A percentile compares a stretch with the other conserved stretches of the same genome.
phyloP scores from a whole-genome alignment of 2,113 vertebrate species.

The Tetrax tetrax region DNA sequence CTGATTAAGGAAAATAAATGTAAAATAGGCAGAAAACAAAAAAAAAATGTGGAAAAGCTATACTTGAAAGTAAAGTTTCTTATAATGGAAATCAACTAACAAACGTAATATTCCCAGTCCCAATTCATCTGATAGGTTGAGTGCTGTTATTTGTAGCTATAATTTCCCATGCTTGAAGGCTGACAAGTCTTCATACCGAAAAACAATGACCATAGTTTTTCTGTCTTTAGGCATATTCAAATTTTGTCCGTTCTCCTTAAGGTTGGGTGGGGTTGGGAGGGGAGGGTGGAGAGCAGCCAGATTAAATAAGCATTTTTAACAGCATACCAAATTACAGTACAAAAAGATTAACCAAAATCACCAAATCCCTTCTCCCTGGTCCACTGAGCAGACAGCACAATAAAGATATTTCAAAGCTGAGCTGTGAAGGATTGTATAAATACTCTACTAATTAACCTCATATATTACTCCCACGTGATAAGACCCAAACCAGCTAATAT shows the following conservation, averaged over 20 bases:
- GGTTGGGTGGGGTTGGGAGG: neutral
- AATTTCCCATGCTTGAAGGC: neutral
- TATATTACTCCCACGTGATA: neutral
- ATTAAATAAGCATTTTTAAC: neutral
- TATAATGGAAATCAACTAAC: neutral
- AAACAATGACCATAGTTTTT: neutral
- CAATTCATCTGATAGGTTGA: neutral
- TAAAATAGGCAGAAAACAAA: neutral
- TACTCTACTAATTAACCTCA: neutral
- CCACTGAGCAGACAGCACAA: neutral
- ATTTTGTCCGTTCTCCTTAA: neutral
- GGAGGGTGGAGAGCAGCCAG: neutral
- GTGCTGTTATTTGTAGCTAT: neutral
- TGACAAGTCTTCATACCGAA: neutral
- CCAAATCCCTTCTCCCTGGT: neutral
- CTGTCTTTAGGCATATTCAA: neutral
- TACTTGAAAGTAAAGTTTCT: neutral
- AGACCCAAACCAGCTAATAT: neutral
- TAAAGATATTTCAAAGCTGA: neutral
- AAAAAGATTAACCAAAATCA: neutral
- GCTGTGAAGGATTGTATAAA: neutral
- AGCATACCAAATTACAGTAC: neutral
- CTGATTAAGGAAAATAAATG: neutral
- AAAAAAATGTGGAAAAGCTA: neutral
- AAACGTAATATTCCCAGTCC: neutral